A percentile compares a stretch with the other conserved stretches of the same genome.
These are phyloP conservation scores for Mesoclemmys tuberculata DNA, from an alignment of 2,113 vertebrate genomes.

Conservation along the genomic window DNA sequence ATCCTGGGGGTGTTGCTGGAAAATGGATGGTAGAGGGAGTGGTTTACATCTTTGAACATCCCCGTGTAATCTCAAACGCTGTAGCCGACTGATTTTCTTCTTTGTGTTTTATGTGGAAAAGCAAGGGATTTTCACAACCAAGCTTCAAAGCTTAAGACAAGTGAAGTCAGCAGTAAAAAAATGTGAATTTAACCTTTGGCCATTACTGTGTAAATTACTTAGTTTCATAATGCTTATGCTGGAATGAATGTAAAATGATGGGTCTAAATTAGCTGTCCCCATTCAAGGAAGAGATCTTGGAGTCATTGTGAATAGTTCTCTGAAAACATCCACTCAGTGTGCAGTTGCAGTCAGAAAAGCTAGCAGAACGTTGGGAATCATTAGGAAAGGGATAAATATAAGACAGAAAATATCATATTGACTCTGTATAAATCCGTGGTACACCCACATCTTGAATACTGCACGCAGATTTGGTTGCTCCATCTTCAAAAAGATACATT, in stretches of 20 bases:
- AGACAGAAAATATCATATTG: too few relatives aligned
- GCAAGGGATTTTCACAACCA: slow-evolving; percentile 47
- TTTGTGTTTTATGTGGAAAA: slow-evolving; percentile 8
- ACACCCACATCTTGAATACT: too few relatives aligned
- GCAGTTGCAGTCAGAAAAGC: too few relatives aligned
- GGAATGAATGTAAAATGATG: not conserved
- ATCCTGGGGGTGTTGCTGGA: not conserved
- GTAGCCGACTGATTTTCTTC: slow-evolving; percentile 16
- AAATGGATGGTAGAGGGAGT: not conserved
- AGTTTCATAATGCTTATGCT: slow-evolving; percentile 58
- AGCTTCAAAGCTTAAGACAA: slow-evolving; percentile 58
- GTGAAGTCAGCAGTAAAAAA: slow-evolving; percentile 62
- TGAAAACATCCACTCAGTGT: too few relatives aligned
- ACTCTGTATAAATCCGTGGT: too few relatives aligned
- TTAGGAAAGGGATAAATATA: too few relatives aligned
- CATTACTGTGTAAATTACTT: slow-evolving; percentile 64
- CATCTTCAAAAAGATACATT: too few relatives aligned
- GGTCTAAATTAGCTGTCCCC: too few relatives aligned
- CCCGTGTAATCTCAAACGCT: slow-evolving; percentile 7
- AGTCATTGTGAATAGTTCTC: too few relatives aligned
- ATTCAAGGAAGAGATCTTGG: too few relatives aligned
- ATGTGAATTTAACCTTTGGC: slow-evolving; percentile 70
- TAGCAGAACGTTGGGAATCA: too few relatives aligned
- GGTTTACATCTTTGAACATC: not conserved
- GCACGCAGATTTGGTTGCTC: too few relatives aligned